These are phyloP conservation scores for Nothobranchius kuhntae DNA, from an alignment of 2,113 vertebrate species.

Conservation along the genomic window DNA sequence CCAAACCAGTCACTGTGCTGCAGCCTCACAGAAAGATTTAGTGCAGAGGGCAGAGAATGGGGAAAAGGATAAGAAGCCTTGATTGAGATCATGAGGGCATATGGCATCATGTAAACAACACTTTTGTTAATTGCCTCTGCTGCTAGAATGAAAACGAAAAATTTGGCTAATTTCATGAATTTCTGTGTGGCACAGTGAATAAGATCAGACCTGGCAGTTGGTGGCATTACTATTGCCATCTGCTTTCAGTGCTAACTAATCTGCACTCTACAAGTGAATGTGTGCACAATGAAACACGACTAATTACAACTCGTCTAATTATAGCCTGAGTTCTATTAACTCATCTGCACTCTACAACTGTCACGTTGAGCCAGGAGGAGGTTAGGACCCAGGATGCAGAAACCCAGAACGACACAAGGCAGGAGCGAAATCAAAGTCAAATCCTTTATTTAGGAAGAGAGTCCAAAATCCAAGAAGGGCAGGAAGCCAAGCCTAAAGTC, in stretches of 20 bases:
- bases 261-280: background rate
- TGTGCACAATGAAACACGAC: background rate
- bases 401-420: no score
- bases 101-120: constrained; percentile 72
- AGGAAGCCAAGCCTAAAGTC: no score
- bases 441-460: no score
- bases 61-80: constrained; percentile 38
- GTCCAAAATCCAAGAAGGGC: no score
- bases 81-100: constrained; percentile 62
- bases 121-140: constrained; percentile 75
- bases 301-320: background rate
- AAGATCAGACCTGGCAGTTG: constrained; percentile 10
- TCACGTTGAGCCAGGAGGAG: no score
- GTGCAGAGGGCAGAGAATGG: constrained; percentile 1
- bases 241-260: constrained; percentile 28
- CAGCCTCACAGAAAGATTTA: constrained; percentile 27
- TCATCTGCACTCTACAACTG: background rate
- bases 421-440: no score
- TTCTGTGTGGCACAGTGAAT: constrained; percentile 19
- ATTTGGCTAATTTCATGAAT: constrained; percentile 43
- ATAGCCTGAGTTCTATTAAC: background rate
- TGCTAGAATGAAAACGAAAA: constrained; percentile 57
- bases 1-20: constrained; percentile 27
- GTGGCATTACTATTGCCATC: constrained; percentile 24
- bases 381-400: no score